phyloP scores from a whole-genome alignment of 2,888 invertebrate genomes.

The Junonia oenone region DNA sequence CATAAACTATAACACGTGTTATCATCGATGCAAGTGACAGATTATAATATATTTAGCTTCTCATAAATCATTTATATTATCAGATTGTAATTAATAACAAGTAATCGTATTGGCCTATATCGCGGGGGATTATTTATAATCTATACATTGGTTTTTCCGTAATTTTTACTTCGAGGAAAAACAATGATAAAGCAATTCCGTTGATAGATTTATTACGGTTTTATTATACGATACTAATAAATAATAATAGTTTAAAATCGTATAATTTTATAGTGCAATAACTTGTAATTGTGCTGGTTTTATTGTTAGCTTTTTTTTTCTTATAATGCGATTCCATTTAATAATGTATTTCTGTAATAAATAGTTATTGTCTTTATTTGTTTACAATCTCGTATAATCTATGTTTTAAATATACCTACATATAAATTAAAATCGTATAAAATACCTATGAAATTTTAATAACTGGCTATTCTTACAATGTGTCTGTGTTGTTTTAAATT shows the following conservation, averaged over 20 bases:
- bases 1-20: neutral
- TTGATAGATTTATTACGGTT: constrained; percentile 16
- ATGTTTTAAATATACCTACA: too few species aligned
- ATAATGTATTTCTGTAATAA: neutral
- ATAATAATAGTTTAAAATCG: neutral
- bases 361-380: neutral
- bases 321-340: neutral
- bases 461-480: too few species aligned
- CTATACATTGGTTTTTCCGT: constrained; percentile 21
- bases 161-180: constrained; percentile 11
- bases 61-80: constrained; percentile 8
- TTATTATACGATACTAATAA: neutral
- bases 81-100: constrained; percentile 9
- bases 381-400: too few species aligned
- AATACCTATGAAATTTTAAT: too few species aligned
- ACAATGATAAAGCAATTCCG: constrained; percentile 6
- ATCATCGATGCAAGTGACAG: neutral
- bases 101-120: constrained; percentile 19
- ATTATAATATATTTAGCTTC: neutral
- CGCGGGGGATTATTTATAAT: constrained; percentile 7
- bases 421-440: too few species aligned
- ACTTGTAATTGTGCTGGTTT: too few species aligned
- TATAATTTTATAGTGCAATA: neutral
- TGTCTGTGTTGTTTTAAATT: too few species aligned
- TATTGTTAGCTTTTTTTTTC: neutral